Percentiles rank a stretch among this genome's conserved stretches.
Conservation (phyloP, 2,888 invertebrate species). For the Cataglyphis livida region DNA sequence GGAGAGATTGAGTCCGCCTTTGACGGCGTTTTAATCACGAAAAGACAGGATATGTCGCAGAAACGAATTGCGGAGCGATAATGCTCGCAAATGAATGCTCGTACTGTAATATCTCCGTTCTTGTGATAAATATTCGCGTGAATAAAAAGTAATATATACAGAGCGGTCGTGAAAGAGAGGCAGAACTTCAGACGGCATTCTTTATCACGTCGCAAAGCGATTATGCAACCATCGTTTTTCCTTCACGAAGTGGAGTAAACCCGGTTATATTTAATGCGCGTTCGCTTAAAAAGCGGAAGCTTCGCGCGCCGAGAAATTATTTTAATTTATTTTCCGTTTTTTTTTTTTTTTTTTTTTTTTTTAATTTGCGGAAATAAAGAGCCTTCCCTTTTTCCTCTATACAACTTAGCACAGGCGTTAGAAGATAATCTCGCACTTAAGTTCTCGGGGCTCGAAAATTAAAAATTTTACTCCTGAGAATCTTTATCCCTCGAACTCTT, state of each 20-base stretch:
- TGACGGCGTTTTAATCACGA: neutral
- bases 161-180: slow-evolving; percentile 17
- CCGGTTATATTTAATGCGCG: slow-evolving; percentile 14
- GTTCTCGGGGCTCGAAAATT: neutral
- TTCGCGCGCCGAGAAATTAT: slow-evolving; percentile 3
- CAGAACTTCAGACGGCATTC: neutral
- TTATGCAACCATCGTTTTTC: slow-evolving; percentile 49
- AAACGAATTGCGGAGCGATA: slow-evolving; percentile 49
- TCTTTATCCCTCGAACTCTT: slow-evolving; percentile 14
- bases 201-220: slow-evolving; percentile 43
- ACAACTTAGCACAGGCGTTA: neutral
- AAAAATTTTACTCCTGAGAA: slow-evolving; percentile 38
- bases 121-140: slow-evolving; percentile 48
- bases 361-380: neutral
- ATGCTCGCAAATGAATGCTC: slow-evolving; percentile 66
- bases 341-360: neutral
- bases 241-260: neutral
- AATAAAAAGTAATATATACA: slow-evolving; percentile 46
- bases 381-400: neutral
- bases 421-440: slow-evolving; percentile 8
- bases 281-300: neutral
- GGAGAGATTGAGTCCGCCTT: slow-evolving; percentile 42
- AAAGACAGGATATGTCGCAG: slow-evolving; percentile 38
- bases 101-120: slow-evolving; percentile 63
- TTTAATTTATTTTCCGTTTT: neutral